Evolutionary conservation across 1,140 invertebrate species (phyloP).

Genomic region (Metopolophium dirhodum): DNA sequence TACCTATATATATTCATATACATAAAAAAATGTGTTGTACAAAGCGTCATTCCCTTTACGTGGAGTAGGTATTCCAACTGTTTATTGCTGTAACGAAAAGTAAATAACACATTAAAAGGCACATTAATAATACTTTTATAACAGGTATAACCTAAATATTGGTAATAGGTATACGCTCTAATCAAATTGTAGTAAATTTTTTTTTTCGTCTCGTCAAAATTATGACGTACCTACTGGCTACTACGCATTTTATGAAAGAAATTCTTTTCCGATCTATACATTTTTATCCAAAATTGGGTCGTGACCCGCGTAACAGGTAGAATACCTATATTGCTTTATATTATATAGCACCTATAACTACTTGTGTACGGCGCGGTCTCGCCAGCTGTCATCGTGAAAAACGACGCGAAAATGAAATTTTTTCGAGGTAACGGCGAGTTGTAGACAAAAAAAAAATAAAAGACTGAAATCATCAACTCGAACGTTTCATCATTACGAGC

Average conservation of each 20-base stretch:
- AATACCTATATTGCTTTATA: not conserved
- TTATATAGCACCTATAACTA: not conserved
- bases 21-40: not conserved
- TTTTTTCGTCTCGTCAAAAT: not conserved
- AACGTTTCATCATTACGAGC: not conserved
- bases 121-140: not conserved
- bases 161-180: no score
- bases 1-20: no score
- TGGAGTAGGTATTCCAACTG: no score
- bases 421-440: not conserved
- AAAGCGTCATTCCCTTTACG: not conserved
- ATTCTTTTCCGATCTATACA: not conserved
- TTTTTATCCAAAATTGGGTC: not conserved
- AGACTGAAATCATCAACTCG: not conserved
- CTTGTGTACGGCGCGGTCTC: no score
- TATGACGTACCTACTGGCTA: no score
- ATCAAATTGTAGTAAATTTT: not conserved
- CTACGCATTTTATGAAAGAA: not conserved
- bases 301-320: no score
- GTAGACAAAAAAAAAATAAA: not conserved
- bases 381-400: not conserved
- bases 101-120: not conserved
- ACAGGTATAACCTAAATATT: not conserved
- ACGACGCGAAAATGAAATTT: not conserved
- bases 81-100: not conserved